Conservation (phyloP, 2,113 vertebrate species). For the Xenopus borealis region DNA sequence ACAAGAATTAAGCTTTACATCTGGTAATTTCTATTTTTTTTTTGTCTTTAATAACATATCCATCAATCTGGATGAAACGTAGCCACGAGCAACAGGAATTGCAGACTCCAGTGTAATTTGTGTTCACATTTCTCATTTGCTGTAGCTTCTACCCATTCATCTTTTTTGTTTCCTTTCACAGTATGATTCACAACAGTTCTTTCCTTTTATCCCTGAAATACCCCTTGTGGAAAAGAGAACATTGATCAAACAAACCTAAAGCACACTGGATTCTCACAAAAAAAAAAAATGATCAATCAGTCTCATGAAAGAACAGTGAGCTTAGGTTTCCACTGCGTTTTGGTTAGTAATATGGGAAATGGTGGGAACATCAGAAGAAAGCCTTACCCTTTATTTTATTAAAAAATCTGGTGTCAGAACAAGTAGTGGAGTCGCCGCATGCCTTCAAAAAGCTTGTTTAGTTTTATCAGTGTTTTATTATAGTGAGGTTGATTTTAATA, state of each 20-base stretch:
- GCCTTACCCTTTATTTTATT: slow-evolving; percentile 44
- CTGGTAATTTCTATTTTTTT: not conserved
- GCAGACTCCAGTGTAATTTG: slow-evolving; percentile 17
- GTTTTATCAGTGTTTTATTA: slow-evolving; percentile 44
- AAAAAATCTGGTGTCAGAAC: slow-evolving; percentile 47
- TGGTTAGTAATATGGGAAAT: slow-evolving; percentile 58
- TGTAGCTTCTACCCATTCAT: slow-evolving; percentile 39
- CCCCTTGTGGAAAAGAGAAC: slow-evolving; percentile 49
- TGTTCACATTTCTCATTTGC: slow-evolving; percentile 26
- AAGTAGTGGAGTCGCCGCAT: slow-evolving; percentile 28
- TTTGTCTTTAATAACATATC: not conserved
- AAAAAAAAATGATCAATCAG: slow-evolving; percentile 59
- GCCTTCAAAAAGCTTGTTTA: slow-evolving; percentile 38
- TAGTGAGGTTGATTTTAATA: slow-evolving; percentile 20
- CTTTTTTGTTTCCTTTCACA: slow-evolving; percentile 47
- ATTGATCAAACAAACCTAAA: slow-evolving; percentile 59
- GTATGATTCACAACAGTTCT: slow-evolving; percentile 54
- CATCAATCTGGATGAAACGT: slow-evolving; percentile 24
- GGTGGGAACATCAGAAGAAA: slow-evolving; percentile 54
- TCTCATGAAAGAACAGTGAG: slow-evolving; percentile 66
- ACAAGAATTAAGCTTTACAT: slow-evolving; percentile 22
- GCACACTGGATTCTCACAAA: slow-evolving; percentile 54
- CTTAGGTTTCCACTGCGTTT: slow-evolving; percentile 56
- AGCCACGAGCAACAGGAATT: slow-evolving; percentile 23
- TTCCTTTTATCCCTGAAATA: slow-evolving; percentile 52